A percentile compares a stretch with the other conserved stretches of the same genome.
Evolutionary conservation across 2,888 invertebrate genomes (phyloP).

Genomic region (Tachina grossa): DNA sequence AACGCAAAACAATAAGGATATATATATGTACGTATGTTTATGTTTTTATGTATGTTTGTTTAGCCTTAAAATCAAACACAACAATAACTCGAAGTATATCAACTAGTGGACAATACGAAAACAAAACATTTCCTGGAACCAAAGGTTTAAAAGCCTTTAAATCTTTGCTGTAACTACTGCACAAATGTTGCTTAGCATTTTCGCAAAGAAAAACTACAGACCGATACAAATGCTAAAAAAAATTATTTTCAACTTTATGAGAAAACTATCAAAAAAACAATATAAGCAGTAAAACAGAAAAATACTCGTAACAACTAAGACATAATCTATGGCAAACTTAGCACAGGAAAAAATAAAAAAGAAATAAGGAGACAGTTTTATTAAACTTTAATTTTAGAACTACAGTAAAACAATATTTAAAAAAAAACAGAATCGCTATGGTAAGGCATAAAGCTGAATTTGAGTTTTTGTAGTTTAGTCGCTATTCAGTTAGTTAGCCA

Average conservation of each 20-base stretch:
- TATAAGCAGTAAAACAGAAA: neutral
- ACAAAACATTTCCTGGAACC: neutral
- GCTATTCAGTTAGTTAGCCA: neutral
- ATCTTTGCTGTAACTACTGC: neutral
- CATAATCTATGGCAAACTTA: neutral
- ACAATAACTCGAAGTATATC: neutral
- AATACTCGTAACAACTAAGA: neutral
- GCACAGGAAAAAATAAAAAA: neutral
- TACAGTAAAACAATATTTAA: neutral
- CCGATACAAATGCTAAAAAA: constrained; percentile 9
- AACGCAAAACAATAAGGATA: neutral
- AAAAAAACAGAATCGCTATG: neutral
- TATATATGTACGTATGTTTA: neutral
- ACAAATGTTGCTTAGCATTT: constrained; percentile 10
- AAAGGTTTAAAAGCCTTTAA: constrained; percentile 16
- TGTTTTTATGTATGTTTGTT: neutral
- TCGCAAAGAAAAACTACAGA: neutral
- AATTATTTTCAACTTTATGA: constrained; percentile 33
- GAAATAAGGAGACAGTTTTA: constrained; percentile 24
- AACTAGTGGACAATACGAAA: constrained; percentile 22
- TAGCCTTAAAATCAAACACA: neutral
- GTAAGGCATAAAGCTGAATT: neutral
- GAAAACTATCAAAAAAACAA: constrained; percentile 24
- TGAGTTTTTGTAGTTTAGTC: neutral
- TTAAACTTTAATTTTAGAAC: constrained; percentile 18